phyloP scores from a whole-genome alignment of 2,113 vertebrate genomes.

The Sinocyclocheilus grahami region DNA sequence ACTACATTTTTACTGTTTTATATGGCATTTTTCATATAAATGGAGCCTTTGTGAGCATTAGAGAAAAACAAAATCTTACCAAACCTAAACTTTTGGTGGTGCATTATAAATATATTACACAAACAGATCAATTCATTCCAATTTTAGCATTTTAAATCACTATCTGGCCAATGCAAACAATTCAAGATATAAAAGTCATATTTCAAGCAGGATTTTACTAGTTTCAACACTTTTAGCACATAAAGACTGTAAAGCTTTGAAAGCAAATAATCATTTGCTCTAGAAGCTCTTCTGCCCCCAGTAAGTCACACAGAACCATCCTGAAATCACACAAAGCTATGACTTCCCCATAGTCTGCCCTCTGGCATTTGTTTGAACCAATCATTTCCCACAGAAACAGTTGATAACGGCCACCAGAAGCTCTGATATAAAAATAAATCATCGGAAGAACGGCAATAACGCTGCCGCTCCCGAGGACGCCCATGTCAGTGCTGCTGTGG shows the following conservation, averaged over 20 bases:
- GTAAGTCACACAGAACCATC: not conserved
- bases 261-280: not conserved
- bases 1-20: not conserved
- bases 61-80: not conserved
- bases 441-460: not conserved
- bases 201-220: not conserved
- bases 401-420: conserved; percentile 9
- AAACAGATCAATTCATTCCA: not conserved
- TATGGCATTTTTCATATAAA: not conserved
- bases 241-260: not conserved
- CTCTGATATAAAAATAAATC: conserved; percentile 7
- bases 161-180: not conserved
- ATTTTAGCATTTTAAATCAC: not conserved
- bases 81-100: not conserved
- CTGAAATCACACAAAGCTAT: not conserved
- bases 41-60: not conserved
- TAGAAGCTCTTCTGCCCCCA: not conserved
- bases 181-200: not conserved
- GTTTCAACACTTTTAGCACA: not conserved
- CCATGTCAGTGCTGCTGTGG: not conserved
- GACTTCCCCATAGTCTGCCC: not conserved
- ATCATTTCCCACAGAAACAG: not conserved
- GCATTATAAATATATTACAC: not conserved
- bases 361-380: conserved; percentile 1
- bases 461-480: not conserved